Conservation (phyloP, 1,140 invertebrate species). For the Brachystomella parvula region DNA sequence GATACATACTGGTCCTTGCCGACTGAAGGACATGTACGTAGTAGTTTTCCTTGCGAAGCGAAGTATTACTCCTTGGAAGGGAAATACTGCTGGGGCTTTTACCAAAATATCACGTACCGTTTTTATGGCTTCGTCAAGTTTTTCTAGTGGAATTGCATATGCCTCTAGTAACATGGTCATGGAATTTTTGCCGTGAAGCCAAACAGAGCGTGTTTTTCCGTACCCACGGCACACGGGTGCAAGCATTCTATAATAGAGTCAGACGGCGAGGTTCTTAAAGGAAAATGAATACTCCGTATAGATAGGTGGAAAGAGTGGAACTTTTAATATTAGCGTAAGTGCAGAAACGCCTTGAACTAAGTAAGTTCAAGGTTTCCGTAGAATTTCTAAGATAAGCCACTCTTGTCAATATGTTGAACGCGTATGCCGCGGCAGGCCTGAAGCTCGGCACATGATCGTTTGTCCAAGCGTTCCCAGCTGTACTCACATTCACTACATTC, state of each 20-base stretch:
- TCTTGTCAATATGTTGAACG: too few species aligned
- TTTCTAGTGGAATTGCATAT: conserved; percentile 7
- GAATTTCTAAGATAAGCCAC: not conserved
- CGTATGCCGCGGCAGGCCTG: too few species aligned
- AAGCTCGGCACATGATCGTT: conserved; percentile 13
- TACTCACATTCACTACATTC: not conserved
- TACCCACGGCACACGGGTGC: conserved; percentile 4
- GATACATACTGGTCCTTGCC: too few species aligned
- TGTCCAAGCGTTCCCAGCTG: conserved; percentile 1
- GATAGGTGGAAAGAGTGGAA: too few species aligned
- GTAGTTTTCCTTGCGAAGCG: not conserved
- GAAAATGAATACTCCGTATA: not conserved
- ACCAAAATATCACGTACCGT: not conserved
- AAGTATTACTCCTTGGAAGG: not conserved
- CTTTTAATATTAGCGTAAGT: not conserved
- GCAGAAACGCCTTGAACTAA: not conserved
- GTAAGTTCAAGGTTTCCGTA: not conserved
- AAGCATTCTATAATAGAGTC: not conserved
- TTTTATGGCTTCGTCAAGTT: not conserved
- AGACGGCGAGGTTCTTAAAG: conserved; percentile 10
- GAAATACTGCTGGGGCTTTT: not conserved
- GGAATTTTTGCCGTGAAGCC: conserved; percentile 9
- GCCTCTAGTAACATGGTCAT: not conserved
- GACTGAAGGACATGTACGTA: not conserved
- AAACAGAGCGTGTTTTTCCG: conserved; percentile 12